Percentiles rank a stretch among this genome's conserved stretches.
Evolutionary conservation across 2,797 vertebrate species (phyloP).

Genomic region (Hypotaenidia philippensis): DNA sequence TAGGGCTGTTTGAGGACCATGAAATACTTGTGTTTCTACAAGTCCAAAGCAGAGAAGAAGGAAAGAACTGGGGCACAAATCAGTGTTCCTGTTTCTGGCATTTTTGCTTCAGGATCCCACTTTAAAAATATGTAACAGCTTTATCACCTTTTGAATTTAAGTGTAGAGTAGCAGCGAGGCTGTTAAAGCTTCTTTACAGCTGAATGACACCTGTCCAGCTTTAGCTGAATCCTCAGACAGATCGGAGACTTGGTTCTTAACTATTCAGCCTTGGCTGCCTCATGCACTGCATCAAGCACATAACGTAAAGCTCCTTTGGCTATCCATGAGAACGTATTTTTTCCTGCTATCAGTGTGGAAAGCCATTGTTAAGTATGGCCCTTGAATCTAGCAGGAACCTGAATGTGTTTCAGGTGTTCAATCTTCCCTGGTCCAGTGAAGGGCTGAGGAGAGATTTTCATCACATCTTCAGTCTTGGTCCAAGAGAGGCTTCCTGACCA

Average conservation of each 20-base stretch:
- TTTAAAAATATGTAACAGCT: background rate
- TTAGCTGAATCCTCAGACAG: background rate
- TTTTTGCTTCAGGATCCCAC: background rate
- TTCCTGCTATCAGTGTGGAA: background rate
- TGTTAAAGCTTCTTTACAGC: background rate
- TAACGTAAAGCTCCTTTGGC: background rate
- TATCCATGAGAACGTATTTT: background rate
- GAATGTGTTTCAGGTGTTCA: background rate
- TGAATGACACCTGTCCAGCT: background rate
- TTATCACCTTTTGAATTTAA: background rate
- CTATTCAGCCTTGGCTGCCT: background rate
- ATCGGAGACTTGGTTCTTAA: background rate
- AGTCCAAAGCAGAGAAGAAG: background rate
- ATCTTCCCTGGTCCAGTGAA: background rate
- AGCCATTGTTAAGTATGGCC: background rate
- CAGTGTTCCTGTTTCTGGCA: background rate
- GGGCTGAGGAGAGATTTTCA: background rate
- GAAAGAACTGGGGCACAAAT: background rate
- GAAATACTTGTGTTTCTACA: background rate
- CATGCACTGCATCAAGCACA: background rate
- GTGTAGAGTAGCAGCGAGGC: background rate
- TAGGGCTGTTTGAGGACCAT: background rate
- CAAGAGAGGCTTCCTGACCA: background rate
- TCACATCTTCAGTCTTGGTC: background rate
- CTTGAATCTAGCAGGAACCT: background rate